Base-by-base conservation (phyloP, 2,113 vertebrate genomes). In the Cryptotis parvus region DNA sequence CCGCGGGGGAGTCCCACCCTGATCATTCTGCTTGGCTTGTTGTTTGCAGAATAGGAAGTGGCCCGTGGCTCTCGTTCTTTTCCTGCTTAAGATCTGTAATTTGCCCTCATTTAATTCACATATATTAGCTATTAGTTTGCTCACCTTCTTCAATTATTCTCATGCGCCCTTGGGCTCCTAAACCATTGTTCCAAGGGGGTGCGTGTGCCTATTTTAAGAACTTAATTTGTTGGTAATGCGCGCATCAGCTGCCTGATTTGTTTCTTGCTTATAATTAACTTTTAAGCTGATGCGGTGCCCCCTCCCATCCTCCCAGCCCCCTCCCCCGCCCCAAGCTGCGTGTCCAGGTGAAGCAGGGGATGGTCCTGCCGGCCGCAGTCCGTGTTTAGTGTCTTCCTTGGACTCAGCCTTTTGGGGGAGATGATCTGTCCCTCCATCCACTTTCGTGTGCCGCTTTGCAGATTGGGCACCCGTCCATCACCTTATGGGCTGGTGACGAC, bases 211-310 rank as follows among this genome's bases (percentile, higher is more conserved):
- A 95, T 96, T 96, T 95, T 96, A 94, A 92, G 95, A 96, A 88
- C 94, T 86, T 93, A 83, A 96, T 97, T 95, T 93, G 91, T 95
- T 96, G 91, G 86, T 84, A 91, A 95, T 95, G 91, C 92, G 86
- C 68, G 39, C 74, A 94, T 95, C 90, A 89, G 79, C 90, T 80
- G 94, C 80, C 74, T 93, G 93, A 84, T 94, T 89, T 95, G 91
- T 93, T 95, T 92, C 80, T 92, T 70, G 90, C 80, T 95, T 87
- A 86, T 96, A 96, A 97, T 96, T 95, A 96, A 95, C 91, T 95
- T 94, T 94, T 91, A 96, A 94, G 90, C 82, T 78, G 86, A 90
- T 92, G 79, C 76, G 63, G 73, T 81, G 65, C 81, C 90, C 68
- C 58, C 33, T 58, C 55, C 68, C 58, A 29, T 58, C 55, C 55